Base-by-base conservation (phyloP, 2,113 vertebrate genomes). In the Lucifuga dentata region DNA sequence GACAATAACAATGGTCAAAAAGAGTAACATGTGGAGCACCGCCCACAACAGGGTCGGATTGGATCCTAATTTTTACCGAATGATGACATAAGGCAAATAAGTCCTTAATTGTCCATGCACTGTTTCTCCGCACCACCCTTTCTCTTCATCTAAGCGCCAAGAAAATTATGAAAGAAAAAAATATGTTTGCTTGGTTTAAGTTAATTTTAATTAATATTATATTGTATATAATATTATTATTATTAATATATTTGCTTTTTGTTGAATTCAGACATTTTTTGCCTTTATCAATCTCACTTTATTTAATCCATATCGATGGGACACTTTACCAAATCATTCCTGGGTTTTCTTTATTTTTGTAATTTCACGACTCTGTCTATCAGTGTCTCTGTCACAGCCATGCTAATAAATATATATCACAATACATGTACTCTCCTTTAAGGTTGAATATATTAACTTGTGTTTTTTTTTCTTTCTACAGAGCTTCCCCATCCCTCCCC, bases 231-330 rank as follows among this genome's bases (percentile, higher is more conserved):
- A n/a, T 78, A 38, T 80, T 73, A 48, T 71, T 78, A 26, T 49
- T 74, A 52, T 86, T 80, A 57, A 36, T 68, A n/a, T 68, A 39
- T 76, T 52, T 67, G 49, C 62, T 43, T 91, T 0, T 89, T 87
- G 88, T 83, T 89, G 83, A 90, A 90, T 82, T 83, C 52, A 87
- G 90, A 92, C 88, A 83, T 90, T 87, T 81, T 89, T 56, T 62
- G 53, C 62, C 71, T 79, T 43, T 62, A 51, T 70, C 38, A 45
- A 38, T 45, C 41, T 20, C 63, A 60, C 16, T 0, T 71, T 46
- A 46, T 71, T 62, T 63, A 52, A 41, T 63, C 67, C 12, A 43
- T 73, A 70, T 43, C 24, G 16, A 48, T 20, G 2, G 23, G 61
- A 80, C 53, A 76, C 76, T 40, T 70, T 73, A 76, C 13, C 49